Base-by-base conservation (phyloP, 1,140 invertebrate species). In the Phocides pigmalion region DNA sequence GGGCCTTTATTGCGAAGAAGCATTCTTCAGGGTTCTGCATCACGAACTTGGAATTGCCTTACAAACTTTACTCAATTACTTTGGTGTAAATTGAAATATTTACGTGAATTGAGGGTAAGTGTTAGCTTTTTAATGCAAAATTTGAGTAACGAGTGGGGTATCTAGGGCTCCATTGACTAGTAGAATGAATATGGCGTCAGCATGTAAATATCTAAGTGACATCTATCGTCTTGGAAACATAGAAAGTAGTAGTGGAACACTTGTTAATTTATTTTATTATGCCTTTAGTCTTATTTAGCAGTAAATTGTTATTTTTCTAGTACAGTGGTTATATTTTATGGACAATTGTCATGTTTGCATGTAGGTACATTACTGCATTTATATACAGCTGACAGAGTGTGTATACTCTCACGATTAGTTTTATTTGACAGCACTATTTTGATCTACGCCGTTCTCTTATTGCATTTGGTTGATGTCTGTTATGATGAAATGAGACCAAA, bases 41-140 rank as follows among this genome's bases (percentile, higher is more conserved):
- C 92, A 65, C 88, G 92, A 84, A 94, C 93, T 92, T 94, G 93
- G 93, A 93, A 93, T 90, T 93, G 89, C 79, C 76, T 94, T 77
- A 87, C 89, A 71, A 89, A 92, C 90, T 90, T 94, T 74, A 92
- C 89, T 65, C 89, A 92, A 83, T 84, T 90, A 70, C 74, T 93
- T 81, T 93, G 93, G 93, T 91, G 87, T 84, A 93, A 93, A 91
- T 88, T 94, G 74, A 91, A 92, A 83, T 84, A 92, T 82, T 78
- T 92, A 72, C 82, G 87, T 77, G 87, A 92, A 73, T 81, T 90
- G 73, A 92, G 89, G 78, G 93, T 94, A 91, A 94, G 93, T 93
- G 32, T 76, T 51, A 58, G 51, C 74, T 63, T 72, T 50, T 58
- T 61, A 70, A 72, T 67, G 62, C 64, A 59, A 70, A 67, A 72